Evolutionary conservation across 2,113 vertebrate genomes (phyloP), one percentile per base, ranked within the genome.

Genomic region (Phrynocephalus versicolor): DNA sequence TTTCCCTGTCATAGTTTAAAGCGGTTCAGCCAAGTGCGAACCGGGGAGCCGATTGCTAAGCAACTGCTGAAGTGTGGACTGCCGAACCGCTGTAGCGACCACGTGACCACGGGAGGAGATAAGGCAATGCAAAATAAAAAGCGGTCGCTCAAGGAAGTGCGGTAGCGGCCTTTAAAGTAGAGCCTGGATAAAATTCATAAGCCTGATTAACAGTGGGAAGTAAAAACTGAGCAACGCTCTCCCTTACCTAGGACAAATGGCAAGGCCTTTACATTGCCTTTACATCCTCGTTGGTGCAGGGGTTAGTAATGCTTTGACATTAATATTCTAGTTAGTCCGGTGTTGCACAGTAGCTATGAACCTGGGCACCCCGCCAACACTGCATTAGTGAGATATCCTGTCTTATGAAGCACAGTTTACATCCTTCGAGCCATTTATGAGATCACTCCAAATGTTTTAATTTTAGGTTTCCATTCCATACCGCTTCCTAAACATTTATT

Each of bases 361-460:
- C 79, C 77, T 87, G 90, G 80, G 83, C 89, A 65, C 21, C 19
- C 79, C 89, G 83, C 79, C 93, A 94, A 86, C 30, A 78, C 64
- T 93, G 85, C 87, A 81, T 92, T 94, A 93, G 90, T 91, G 90
- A 85, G 91, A 92, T 86, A 84, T 79, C 92, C 84, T 89, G 86
- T 79, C 83, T 88, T 33, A 84, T 73, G 81, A 27, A 93, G 75
- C 30, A 90, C 91, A 89, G 83, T 88, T 87, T 88, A 81, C 84
- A 92, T 86, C 73, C 80, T 92, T 87, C 82, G 81, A 92, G 85
- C 81, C 88, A 88, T 87, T 93, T 88, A 80, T 27, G 85, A 94
- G 94, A 91, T 88, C 90, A 88, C 85, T 74, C 81, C 91, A 91
- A 92, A 91, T 90, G 87, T 91, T 94, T 85, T 94, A 93, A 94